These are phyloP conservation scores for Barbus barbus DNA, from an alignment of 2,113 vertebrate genomes.

Conservation along the genomic window DNA sequence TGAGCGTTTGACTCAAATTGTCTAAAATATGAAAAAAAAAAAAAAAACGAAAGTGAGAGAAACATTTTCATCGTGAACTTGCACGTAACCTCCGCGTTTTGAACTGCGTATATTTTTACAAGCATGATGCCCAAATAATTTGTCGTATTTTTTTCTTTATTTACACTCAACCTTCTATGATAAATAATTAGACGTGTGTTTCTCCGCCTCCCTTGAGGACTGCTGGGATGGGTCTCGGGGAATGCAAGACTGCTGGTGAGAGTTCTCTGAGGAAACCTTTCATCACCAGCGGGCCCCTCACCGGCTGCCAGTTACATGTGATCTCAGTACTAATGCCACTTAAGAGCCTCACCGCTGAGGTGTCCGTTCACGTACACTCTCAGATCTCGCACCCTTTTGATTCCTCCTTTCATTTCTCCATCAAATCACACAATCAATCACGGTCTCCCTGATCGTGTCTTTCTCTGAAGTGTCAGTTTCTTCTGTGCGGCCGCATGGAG, in stretches of 20 bases:
- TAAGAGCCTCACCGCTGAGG: conserved; percentile 34
- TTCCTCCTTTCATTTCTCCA: conserved; percentile 27
- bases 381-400: conserved; percentile 38
- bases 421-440: conserved; percentile 44
- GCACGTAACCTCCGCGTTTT: not conserved
- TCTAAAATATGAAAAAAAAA: not conserved
- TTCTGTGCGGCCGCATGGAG: conserved; percentile 28
- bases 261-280: conserved; percentile 12
- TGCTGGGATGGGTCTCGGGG: conserved; percentile 18
- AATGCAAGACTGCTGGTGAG: conserved; percentile 20
- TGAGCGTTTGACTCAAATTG: not conserved
- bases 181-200: conserved; percentile 36
- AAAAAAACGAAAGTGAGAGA: not conserved
- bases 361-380: conserved; percentile 19
- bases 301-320: conserved; percentile 31
- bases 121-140: conserved; percentile 2
- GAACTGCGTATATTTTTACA: conserved; percentile 4
- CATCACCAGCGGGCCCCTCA: conserved; percentile 38
- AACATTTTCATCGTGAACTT: not conserved
- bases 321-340: conserved; percentile 33
- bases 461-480: conserved; percentile 58
- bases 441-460: conserved; percentile 34
- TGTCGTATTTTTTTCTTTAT: conserved; percentile 31
- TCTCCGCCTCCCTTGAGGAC: conserved; percentile 31
- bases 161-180: conserved; percentile 7